These are phyloP conservation scores for Aplochiton taeniatus DNA, from an alignment of 2,797 vertebrate species.

Conservation along the genomic window DNA sequence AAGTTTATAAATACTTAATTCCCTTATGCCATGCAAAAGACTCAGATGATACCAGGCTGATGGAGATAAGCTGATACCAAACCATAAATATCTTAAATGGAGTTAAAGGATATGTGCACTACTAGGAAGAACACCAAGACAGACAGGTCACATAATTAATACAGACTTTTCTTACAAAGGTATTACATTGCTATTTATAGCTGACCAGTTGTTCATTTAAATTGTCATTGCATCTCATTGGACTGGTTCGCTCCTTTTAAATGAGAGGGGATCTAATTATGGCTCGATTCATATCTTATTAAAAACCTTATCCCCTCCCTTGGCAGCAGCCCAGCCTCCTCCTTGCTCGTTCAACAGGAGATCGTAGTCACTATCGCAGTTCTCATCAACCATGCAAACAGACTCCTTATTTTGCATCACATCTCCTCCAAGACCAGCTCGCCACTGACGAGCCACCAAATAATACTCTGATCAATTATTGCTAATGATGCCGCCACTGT, in stretches of 20 bases:
- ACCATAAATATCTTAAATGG: too few relatives aligned
- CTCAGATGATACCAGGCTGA: constrained; percentile 28
- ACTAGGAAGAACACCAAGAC: constrained; percentile 12
- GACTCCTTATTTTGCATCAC: constrained; percentile 66
- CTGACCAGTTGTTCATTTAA: constrained; percentile 73
- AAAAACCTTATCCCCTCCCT: constrained; percentile 66
- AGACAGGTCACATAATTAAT: constrained; percentile 62
- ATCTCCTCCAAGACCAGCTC: constrained; percentile 45
- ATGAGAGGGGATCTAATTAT: constrained; percentile 78
- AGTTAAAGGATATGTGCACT: not conserved
- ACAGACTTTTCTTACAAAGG: constrained; percentile 54
- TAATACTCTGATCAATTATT: constrained; percentile 68
- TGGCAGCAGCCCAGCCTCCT: constrained; percentile 74
- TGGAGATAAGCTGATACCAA: too few relatives aligned
- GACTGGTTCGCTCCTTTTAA: constrained; percentile 69
- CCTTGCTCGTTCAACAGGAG: constrained; percentile 53
- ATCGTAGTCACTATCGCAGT: constrained; percentile 43
- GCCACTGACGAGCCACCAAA: constrained; percentile 55
- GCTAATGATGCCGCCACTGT: constrained; percentile 44
- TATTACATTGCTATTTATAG: constrained; percentile 60
- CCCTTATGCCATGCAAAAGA: constrained; percentile 55
- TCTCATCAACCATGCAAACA: constrained; percentile 75
- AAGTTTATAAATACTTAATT: constrained; percentile 64
- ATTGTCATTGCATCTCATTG: constrained; percentile 71
- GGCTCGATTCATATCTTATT: constrained; percentile 78